Percentiles rank a stretch among this genome's conserved stretches.
Conservation (phyloP, 2,888 invertebrate genomes). For the Tolmerus cingulatus region DNA sequence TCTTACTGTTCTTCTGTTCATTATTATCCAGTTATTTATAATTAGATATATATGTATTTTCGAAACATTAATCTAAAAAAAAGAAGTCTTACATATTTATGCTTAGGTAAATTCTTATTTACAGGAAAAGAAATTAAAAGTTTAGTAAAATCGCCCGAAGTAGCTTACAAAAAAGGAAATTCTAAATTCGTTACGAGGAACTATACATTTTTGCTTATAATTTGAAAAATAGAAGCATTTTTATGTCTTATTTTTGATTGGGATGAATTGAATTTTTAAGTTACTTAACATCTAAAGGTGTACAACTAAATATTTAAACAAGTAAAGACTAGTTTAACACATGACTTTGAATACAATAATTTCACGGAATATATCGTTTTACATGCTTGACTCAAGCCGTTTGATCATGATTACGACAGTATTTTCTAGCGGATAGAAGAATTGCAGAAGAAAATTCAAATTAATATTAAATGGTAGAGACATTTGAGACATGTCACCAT, state of each 20-base stretch:
- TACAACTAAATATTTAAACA: conserved; percentile 4
- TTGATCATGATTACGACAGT: not conserved
- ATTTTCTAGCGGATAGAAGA: not conserved
- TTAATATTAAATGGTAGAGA: not conserved
- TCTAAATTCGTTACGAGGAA: conserved; percentile 37
- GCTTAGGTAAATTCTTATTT: not conserved
- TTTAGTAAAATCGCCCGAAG: not conserved
- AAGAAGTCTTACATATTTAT: not conserved
- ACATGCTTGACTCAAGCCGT: not conserved
- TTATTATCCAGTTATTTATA: not conserved
- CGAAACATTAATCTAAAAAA: not conserved
- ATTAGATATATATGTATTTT: not conserved
- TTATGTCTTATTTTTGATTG: not conserved
- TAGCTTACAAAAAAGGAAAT: not conserved
- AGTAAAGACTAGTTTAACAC: conserved; percentile 26
- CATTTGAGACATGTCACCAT: too few relatives aligned
- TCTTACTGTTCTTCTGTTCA: not conserved
- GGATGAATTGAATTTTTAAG: not conserved
- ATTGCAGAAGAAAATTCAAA: not conserved
- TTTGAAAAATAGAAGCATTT: conserved; percentile 5
- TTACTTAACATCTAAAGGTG: not conserved
- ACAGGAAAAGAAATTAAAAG: not conserved
- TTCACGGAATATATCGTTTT: not conserved
- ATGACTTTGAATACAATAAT: conserved; percentile 6
- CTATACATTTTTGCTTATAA: conserved; percentile 27